These are phyloP conservation scores for Hirudo medicinalis DNA, from an alignment of 1,140 invertebrate genomes.

Conservation along the genomic window DNA sequence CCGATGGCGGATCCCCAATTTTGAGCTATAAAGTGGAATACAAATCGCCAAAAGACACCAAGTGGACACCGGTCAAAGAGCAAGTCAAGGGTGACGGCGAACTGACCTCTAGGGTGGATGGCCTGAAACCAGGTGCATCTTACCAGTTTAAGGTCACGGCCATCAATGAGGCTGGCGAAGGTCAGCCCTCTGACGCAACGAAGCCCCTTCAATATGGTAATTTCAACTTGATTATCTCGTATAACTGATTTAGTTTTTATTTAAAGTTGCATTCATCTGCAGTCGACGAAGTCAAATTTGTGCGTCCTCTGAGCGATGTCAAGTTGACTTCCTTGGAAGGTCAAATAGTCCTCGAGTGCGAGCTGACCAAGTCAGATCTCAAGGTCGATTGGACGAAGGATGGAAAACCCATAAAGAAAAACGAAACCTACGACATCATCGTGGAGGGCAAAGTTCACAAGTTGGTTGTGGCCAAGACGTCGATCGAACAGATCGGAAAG, in stretches of 20 bases:
- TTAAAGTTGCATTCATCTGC: too few species aligned
- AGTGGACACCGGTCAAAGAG: conserved; percentile 50
- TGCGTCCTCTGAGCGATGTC: conserved; percentile 18
- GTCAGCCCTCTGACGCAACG: conserved; percentile 77
- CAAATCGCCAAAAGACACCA: conserved; percentile 12
- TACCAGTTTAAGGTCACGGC: conserved; percentile 94
- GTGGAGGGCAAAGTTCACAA: conserved; percentile 25
- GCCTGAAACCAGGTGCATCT: conserved; percentile 78
- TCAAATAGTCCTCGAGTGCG: conserved; percentile 33
- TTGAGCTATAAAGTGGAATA: conserved; percentile 90
- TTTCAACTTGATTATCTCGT: neutral
- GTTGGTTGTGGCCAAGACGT: conserved; percentile 23
- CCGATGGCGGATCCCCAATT: conserved; percentile 88
- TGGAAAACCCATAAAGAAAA: conserved; percentile 40
- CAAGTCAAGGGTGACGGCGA: conserved; percentile 71
- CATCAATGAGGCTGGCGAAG: conserved; percentile 84
- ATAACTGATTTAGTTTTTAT: too few species aligned
- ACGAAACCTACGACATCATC: conserved; percentile 16
- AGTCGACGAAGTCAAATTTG: conserved; percentile 21
- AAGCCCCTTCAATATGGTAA: conserved; percentile 56
- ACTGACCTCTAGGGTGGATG: conserved; percentile 45
- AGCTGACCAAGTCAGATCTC: conserved; percentile 33
- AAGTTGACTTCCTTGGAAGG: conserved; percentile 15
- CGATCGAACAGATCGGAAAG: conserved; percentile 21
- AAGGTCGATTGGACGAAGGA: conserved; percentile 57